Conservation (phyloP, 2,797 vertebrate genomes). For the Chromobotia macracanthus region DNA sequence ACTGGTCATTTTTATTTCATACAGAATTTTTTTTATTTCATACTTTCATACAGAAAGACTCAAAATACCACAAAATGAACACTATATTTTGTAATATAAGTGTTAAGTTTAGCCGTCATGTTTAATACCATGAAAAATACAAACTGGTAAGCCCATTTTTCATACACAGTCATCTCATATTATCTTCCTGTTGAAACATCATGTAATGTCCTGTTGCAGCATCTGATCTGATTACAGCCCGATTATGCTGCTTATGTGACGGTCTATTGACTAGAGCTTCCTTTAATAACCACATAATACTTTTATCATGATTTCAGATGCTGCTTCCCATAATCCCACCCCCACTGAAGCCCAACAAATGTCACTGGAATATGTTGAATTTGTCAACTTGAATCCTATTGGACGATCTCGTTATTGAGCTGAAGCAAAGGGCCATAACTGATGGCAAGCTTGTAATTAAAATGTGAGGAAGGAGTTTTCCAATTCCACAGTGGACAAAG, state of each 20-base stretch:
- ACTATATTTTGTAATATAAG: too few species aligned
- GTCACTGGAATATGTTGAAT: conserved; percentile 40
- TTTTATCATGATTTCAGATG: conserved; percentile 48
- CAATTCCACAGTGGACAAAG: conserved; percentile 63
- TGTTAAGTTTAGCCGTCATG: too few species aligned
- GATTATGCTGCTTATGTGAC: conserved; percentile 31
- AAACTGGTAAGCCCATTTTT: neutral
- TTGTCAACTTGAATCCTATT: conserved; percentile 8
- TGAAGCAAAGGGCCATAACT: conserved; percentile 56
- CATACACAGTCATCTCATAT: neutral
- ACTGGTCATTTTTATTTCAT: too few species aligned
- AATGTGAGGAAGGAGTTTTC: conserved; percentile 69
- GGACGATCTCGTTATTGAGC: conserved; percentile 56
- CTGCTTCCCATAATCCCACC: conserved; percentile 23
- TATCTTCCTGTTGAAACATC: conserved; percentile 14
- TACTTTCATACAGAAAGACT: too few species aligned
- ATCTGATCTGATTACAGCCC: conserved; percentile 46
- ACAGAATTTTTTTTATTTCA: too few species aligned
- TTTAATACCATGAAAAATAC: neutral
- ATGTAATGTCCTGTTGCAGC: conserved; percentile 17
- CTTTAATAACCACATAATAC: conserved; percentile 43
- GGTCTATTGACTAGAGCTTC: conserved; percentile 37
- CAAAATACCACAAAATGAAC: neutral
- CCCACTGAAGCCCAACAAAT: conserved; percentile 49
- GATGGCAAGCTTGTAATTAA: conserved; percentile 72